These are phyloP conservation scores for Chauna torquata DNA, from an alignment of 2,113 vertebrate species.

Conservation along the genomic window DNA sequence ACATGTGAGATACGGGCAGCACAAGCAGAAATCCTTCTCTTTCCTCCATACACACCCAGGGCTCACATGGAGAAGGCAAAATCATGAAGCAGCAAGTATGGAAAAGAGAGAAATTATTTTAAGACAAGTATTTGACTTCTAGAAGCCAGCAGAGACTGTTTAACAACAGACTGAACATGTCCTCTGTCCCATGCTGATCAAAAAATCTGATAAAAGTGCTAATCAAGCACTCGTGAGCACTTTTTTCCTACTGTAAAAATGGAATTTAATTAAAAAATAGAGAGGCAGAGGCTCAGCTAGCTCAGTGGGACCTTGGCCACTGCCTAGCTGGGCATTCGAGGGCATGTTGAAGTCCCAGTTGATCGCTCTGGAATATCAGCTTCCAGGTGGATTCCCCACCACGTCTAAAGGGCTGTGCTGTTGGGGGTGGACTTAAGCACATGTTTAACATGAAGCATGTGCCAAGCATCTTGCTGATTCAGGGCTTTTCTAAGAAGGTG, in stretches of 20 bases:
- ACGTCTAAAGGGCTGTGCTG: neutral
- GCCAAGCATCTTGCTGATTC: neutral
- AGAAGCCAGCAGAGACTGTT: neutral
- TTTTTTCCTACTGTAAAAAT: neutral
- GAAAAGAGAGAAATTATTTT: neutral
- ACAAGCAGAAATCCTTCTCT: neutral
- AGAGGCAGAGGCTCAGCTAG: neutral
- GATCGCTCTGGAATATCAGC: neutral
- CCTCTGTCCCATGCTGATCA: neutral
- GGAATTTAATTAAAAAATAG: constrained; percentile 15
- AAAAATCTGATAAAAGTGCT: neutral
- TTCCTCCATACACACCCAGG: neutral
- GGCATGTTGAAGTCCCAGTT: neutral
- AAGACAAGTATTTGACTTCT: neutral
- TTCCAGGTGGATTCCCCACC: neutral
- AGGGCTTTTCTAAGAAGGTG: neutral
- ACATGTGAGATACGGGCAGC: neutral
- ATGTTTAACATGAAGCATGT: neutral
- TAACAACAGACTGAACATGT: neutral
- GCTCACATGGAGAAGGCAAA: neutral
- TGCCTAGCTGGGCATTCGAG: neutral
- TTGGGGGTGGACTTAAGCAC: neutral
- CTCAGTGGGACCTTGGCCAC: constrained; percentile 7
- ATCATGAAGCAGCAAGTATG: neutral
- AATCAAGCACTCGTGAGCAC: neutral